Conservation (phyloP, 2,113 vertebrate genomes). For the Calonectris borealis region DNA sequence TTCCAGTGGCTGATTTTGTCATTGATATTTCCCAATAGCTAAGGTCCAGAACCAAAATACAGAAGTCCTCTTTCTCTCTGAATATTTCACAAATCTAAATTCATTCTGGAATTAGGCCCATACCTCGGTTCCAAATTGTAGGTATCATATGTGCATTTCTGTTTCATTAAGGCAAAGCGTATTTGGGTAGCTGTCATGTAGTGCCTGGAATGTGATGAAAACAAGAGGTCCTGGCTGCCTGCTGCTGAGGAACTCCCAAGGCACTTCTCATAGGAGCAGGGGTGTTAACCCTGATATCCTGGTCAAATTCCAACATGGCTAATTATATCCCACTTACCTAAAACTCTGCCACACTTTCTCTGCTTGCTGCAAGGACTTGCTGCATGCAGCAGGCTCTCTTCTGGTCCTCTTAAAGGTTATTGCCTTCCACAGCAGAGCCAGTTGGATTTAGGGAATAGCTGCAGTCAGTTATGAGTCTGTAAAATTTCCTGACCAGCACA, state of each 20-base stretch:
- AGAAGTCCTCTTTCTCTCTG: not conserved
- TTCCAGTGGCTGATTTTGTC: not conserved
- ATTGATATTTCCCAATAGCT: not conserved
- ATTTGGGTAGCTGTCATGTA: slow-evolving; percentile 58
- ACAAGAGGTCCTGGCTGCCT: slow-evolving; percentile 57
- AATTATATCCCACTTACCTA: slow-evolving; percentile 62
- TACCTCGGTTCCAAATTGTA: not conserved
- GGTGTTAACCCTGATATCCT: slow-evolving; percentile 62
- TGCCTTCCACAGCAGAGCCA: not conserved
- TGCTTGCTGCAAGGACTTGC: not conserved
- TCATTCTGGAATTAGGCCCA: not conserved
- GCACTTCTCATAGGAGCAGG: slow-evolving; percentile 39
- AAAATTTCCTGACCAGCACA: not conserved
- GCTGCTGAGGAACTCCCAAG: slow-evolving; percentile 55
- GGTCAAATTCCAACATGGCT: slow-evolving; percentile 60
- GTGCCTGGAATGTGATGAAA: slow-evolving; percentile 56
- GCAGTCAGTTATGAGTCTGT: not conserved
- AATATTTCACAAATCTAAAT: not conserved
- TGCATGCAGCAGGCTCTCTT: not conserved
- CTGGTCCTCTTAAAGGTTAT: not conserved
- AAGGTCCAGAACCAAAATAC: not conserved
- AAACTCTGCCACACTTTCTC: slow-evolving; percentile 33
- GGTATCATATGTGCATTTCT: not conserved
- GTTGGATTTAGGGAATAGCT: not conserved
- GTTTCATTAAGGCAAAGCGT: slow-evolving; percentile 21